Base-by-base conservation (phyloP, 2,113 vertebrate species). In the Cairina moschata region DNA sequence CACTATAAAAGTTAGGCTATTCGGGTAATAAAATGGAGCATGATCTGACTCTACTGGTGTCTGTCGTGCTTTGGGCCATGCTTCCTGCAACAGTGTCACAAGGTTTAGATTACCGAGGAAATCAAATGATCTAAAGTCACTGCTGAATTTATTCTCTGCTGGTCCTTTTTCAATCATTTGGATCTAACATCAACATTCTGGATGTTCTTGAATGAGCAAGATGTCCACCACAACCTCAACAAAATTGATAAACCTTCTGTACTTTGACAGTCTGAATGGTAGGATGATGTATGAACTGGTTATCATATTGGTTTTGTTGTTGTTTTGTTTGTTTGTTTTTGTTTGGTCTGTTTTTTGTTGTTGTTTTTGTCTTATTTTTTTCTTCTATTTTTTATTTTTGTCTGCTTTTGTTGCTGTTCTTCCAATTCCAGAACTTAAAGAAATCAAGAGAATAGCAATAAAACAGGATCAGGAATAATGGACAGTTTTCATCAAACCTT, bases 41-140 rank as follows among this genome's bases (percentile, higher is more conserved):
- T 40, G 40, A 40, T 40, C 40, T 40, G 40, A 40, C 11, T 40
- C 40, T 40, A 40, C 40, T 40, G 40, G 40, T 40, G 40, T 40
- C 40, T 40, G 40, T 40, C 11, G 40, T 40, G 40, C 40, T 40
- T 40, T 40, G 5, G 40, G 40, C 40, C 5, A 11, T 40, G 40
- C 40, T 40, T 40, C 40, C 40, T 40, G 40, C 40, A 40, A 40
- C 40, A 40, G 3, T 1, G 0, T 68, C 38, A 26, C 0, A 0
- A 55, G 23, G 6, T 40, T 68, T 74, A 80, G 16, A 48, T 13
- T n/a, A 21, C 12, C 9, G 25, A 75, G 21, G 17, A 68, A 86
- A 63, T 3, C 8, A 75, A 62, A 80, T 22, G 18, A 26, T 34
- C 22, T n/a, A 31, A 73, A 36, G 36, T 2, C 67, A 55, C 29